Evolutionary conservation across 1,140 invertebrate species (phyloP).

Genomic region (Notospermus geniculatus): DNA sequence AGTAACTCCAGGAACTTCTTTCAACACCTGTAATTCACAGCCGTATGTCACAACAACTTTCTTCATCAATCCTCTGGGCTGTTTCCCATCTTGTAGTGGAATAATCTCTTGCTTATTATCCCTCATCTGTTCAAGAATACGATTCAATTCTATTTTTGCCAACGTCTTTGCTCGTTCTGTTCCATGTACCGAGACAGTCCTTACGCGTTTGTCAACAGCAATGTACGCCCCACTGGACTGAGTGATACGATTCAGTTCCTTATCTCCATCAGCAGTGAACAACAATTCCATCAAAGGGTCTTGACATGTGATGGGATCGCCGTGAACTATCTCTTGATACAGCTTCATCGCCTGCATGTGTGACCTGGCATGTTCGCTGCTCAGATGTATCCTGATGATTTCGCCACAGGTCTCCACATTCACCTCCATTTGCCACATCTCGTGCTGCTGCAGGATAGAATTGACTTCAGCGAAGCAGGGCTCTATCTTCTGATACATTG

Average conservation of each 20-base stretch:
- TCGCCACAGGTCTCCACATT: neutral
- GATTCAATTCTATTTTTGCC: slow-evolving; percentile 28
- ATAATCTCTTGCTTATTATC: slow-evolving; percentile 22
- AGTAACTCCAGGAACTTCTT: slow-evolving; percentile 10
- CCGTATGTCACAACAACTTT: slow-evolving; percentile 23
- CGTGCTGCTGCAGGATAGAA: too few species aligned
- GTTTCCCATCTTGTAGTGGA: slow-evolving; percentile 16
- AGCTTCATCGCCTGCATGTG: slow-evolving; percentile 7
- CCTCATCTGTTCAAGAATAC: slow-evolving; percentile 14
- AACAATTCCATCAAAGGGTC: slow-evolving; percentile 20
- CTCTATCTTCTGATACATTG: too few species aligned
- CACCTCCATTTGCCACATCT: neutral
- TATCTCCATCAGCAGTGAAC: slow-evolving; percentile 26
- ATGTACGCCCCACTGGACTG: slow-evolving; percentile 24
- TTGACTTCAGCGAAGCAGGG: too few species aligned
- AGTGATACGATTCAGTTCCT: slow-evolving; percentile 25
- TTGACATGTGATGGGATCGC: slow-evolving; percentile 25
- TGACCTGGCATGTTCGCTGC: slow-evolving; percentile 4
- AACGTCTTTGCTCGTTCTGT: neutral
- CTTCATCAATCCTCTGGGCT: slow-evolving; percentile 36
- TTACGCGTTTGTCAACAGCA: slow-evolving; percentile 26
- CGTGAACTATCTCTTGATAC: slow-evolving; percentile 16
- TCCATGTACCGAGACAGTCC: slow-evolving; percentile 34
- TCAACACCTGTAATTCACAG: slow-evolving; percentile 14
- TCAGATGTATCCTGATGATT: neutral